Evolutionary conservation across 1,140 invertebrate genomes (phyloP).

Genomic region (Onthophagus taurus): DNA sequence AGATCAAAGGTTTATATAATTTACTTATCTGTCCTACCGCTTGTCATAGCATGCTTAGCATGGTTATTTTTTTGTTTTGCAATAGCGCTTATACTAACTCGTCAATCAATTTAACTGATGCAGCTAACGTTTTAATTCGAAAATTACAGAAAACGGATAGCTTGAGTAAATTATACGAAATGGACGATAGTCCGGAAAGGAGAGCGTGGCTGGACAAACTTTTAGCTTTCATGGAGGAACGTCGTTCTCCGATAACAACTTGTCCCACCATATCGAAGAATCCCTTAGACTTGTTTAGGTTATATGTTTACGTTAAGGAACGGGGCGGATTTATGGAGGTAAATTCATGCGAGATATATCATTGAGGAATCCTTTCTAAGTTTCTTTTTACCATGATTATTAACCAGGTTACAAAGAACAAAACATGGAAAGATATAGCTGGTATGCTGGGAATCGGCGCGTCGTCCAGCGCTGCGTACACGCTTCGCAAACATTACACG

Average conservation of each 20-base stretch:
- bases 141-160: slow-evolving; percentile 73
- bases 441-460: slow-evolving; percentile 86
- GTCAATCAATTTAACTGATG: slow-evolving; percentile 1
- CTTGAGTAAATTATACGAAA: slow-evolving; percentile 88
- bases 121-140: background rate
- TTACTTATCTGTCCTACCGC: slow-evolving; percentile 27
- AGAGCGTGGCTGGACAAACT: slow-evolving; percentile 86
- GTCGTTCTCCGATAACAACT: slow-evolving; percentile 82
- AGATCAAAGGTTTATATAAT: slow-evolving; percentile 66
- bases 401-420: slow-evolving; percentile 87
- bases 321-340: slow-evolving; percentile 96
- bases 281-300: slow-evolving; percentile 91
- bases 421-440: slow-evolving; percentile 98
- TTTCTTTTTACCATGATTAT: too few relatives aligned
- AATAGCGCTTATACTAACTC: slow-evolving; percentile 2
- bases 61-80: slow-evolving; percentile 15
- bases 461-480: slow-evolving; percentile 94
- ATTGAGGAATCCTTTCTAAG: too few relatives aligned
- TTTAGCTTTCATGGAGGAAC: slow-evolving; percentile 87
- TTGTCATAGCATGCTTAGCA: slow-evolving; percentile 30
- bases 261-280: slow-evolving; percentile 97
- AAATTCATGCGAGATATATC: too few relatives aligned
- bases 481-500: slow-evolving; percentile 93
- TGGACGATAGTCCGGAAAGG: slow-evolving; percentile 90
- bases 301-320: slow-evolving; percentile 91